Conservation (phyloP, 2,113 vertebrate species). For the Nycticebus coucang region DNA sequence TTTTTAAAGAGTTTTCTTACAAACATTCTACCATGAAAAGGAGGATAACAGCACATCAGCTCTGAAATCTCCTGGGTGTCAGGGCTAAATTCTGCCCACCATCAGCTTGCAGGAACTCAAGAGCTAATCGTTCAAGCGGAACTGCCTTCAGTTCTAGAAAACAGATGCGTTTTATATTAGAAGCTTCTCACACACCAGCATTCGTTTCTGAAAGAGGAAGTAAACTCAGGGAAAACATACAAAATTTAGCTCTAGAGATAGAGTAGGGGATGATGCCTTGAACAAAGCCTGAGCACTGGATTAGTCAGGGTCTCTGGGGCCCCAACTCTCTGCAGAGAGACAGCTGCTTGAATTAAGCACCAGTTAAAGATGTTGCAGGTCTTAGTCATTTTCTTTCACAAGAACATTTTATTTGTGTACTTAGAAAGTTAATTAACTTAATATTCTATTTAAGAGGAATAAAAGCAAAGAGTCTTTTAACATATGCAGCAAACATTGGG, state of each 20-base stretch:
- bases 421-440: slow-evolving; percentile 57
- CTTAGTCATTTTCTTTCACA: slow-evolving; percentile 43
- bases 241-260: slow-evolving; percentile 51
- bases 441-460: neutral
- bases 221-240: slow-evolving; percentile 52
- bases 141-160: slow-evolving; percentile 1
- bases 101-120: neutral
- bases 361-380: slow-evolving; percentile 65
- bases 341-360: slow-evolving; percentile 67
- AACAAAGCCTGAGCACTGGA: slow-evolving; percentile 2
- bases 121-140: neutral
- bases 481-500: neutral
- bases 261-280: neutral
- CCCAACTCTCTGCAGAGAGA: slow-evolving; percentile 32
- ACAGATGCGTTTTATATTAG: slow-evolving; percentile 26
- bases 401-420: slow-evolving; percentile 40
- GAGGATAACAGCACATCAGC: neutral
- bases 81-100: neutral
- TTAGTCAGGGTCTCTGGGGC: neutral
- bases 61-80: neutral
- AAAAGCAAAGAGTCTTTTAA: neutral
- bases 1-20: neutral
- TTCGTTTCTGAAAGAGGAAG: slow-evolving; percentile 63
- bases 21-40: neutral
- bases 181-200: neutral